Base-by-base conservation (phyloP, 1,140 invertebrate genomes). In the Leptoteleia sp. region DNA sequence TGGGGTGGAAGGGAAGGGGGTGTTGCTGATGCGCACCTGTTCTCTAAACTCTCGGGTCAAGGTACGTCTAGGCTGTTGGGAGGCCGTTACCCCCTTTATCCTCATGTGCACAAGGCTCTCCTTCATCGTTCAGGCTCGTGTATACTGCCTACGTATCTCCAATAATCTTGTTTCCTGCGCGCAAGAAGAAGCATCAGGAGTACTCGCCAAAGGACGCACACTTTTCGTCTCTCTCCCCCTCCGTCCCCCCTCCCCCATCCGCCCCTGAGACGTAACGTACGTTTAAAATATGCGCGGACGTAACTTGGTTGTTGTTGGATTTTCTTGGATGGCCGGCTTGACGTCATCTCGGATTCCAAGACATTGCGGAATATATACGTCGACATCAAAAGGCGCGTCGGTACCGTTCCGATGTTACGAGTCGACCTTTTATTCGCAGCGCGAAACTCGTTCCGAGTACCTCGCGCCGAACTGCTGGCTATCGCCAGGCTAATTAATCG, bases 21-120 rank as follows among this genome's bases (percentile, higher is more conserved):
- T 71, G 80, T 80, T 79, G 79, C 82, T 82, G 82, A 82, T 80
- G 82, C 80, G 82, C 86, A 88, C 86, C 87, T 88, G 86, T 87
- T 87, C 83, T 85, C 84, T 82, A 87, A 86, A 87, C 84, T 83
- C 80, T 54, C 81, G 80, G 87, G 85, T 88, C 86, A 87, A 87
- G 85, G 85, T 79, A 86, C 86, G 85, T 87, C 87, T 87, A 88
- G 86, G 86, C 67, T 86, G 85, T 87, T 81, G 75, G 81, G 84
- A 88, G 87, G 86, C 84, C 87, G 82, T 88, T 88, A 85, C 83
- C 85, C 87, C 81, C 80, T 86, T 82, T 77, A 76, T 79, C 68
- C 62, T 73, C 61, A 62, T 68, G 37, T 67, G 54, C 55, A 71
- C 64, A 62, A 62, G 72, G 59, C 59, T 81, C 68, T 77, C 65